Base-by-base conservation (phyloP, 2,888 invertebrate species). In the Cabera pusaria region DNA sequence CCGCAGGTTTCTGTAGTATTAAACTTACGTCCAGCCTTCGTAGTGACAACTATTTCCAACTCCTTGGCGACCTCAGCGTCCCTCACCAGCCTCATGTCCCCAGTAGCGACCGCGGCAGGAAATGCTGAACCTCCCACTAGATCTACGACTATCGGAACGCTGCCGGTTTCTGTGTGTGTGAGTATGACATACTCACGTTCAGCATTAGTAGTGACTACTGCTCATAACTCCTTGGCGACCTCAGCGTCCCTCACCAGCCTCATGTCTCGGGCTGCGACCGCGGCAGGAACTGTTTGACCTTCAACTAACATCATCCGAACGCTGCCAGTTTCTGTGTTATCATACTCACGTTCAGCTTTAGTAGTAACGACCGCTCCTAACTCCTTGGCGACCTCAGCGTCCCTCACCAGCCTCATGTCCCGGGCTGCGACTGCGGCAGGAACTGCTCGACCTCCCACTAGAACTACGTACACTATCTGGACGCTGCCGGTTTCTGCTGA, bases 11-110 rank as follows among this genome's bases (percentile, higher is more conserved):
- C 84, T 56, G 81, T n/a, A n/a, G n/a, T 5, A 20, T 6, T 20
- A 46, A 39, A 90, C 93, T 93, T 90, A 96, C 96, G 96, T 90
- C 96, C 95, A 41, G 96, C 95, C 83, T 96, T 96, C 51, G 95
- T 94, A 29, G 94, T 91, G 27, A 96, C 92, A 0, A 93, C 92
- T 43, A 93, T 94, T 2, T 95, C 95, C 31, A 96, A 81, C 50
- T 94, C 93, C 10, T 90, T 84, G 0, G 92, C 92, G 0, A 95
- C 95, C 74, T 96, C 96, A 17, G 92, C 92, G 34, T 95, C 93
- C 3, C 93, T 91, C 2, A 96, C 92, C n/a, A 96, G 84, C 38
- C 92, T 90, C 96, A 96, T 96, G 61, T 96, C 96, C 44, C 93
- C 91, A 1, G 96, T 94, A 0, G 96, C 96, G 1, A 94, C 94